A percentile compares a stretch with the other conserved stretches of the same genome.
These are phyloP conservation scores for Tachycineta bicolor DNA, from an alignment of 2,113 vertebrate genomes.

Conservation along the genomic window DNA sequence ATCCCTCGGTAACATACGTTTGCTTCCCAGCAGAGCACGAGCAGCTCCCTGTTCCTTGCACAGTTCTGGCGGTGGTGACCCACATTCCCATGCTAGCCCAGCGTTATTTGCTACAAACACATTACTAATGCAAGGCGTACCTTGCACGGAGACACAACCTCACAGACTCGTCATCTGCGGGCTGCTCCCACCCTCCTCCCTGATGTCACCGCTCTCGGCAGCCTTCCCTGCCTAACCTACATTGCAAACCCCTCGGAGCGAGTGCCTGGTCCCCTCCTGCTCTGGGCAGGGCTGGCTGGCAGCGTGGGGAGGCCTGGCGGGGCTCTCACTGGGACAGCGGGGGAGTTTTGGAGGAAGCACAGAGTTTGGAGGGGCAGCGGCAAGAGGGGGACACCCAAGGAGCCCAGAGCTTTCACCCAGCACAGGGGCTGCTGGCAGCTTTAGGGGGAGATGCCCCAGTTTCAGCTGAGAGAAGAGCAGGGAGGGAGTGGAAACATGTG, in stretches of 20 bases:
- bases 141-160: conserved; percentile 38
- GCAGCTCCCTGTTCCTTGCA: conserved; percentile 20
- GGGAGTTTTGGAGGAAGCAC: fast-evolving
- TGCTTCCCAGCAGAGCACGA: background rate
- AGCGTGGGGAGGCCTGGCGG: background rate
- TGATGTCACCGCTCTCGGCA: conserved; percentile 2
- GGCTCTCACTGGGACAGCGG: background rate
- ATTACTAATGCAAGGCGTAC: conserved; percentile 36
- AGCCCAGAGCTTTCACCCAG: background rate
- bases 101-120: conserved; percentile 51
- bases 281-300: background rate
- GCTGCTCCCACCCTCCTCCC: conserved; percentile 43
- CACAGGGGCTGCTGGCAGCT: background rate
- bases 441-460: background rate
- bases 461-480: background rate
- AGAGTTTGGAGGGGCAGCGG: background rate
- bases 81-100: conserved; percentile 55
- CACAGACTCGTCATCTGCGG: conserved; percentile 14
- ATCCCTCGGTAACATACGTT: background rate
- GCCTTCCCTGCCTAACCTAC: conserved; percentile 32
- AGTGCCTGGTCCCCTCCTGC: background rate
- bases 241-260: conserved; percentile 22
- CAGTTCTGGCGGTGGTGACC: conserved; percentile 28
- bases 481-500: background rate
- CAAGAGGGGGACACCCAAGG: background rate